Evolutionary conservation across 23 tunicate genomes (phyloP).

Genomic region (Styela clava): DNA sequence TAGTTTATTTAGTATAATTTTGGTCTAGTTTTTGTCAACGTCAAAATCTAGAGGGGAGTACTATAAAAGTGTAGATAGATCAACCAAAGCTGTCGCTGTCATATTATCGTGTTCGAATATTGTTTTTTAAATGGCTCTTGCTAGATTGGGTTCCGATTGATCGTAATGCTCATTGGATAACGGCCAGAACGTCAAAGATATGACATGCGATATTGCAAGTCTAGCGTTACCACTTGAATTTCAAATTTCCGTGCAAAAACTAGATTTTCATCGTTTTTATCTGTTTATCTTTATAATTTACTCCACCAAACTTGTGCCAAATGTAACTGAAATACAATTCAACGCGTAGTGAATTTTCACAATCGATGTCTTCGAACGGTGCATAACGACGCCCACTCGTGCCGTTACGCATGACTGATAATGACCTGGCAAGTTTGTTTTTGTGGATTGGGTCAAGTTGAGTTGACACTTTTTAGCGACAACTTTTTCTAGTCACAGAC

Average conservation of each 20-base stretch:
- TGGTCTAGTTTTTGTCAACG: not conserved
- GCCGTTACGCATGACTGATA: not conserved
- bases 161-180: too few species aligned
- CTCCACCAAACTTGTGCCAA: too few species aligned
- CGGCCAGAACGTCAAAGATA: not conserved
- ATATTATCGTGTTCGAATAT: too few species aligned
- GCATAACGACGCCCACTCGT: not conserved
- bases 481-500: too few species aligned
- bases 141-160: too few species aligned
- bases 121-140: too few species aligned
- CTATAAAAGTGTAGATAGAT: too few species aligned
- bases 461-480: not conserved
- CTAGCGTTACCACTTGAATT: conserved; percentile 27
- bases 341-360: too few species aligned
- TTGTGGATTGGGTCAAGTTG: not conserved
- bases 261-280: conserved; percentile 21
- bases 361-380: not conserved
- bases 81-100: too few species aligned
- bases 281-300: too few species aligned
- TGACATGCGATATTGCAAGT: conserved; percentile 29
- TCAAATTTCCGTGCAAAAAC: conserved; percentile 29
- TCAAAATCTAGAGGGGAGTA: not conserved
- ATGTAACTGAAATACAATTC: too few species aligned
- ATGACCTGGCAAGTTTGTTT: not conserved
- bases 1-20: too few species aligned